Conservation (phyloP, 1,140 invertebrate genomes). For the Hycleus phaleratus region DNA sequence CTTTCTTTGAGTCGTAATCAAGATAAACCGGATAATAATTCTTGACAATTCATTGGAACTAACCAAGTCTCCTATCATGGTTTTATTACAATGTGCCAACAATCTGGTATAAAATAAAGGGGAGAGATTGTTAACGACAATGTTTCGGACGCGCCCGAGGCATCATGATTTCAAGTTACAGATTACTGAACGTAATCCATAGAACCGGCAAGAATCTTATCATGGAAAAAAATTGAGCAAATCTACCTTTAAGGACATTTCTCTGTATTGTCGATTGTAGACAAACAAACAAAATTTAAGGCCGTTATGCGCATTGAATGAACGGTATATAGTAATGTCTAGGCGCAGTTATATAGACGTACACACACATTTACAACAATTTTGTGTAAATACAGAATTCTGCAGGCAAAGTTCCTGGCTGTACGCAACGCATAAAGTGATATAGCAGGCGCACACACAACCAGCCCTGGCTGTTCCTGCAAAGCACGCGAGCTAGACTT, state of each 20-base stretch:
- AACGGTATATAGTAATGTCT: neutral
- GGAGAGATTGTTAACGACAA: no score
- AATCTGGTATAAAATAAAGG: no score
- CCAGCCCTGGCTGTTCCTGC: slow-evolving; percentile 8
- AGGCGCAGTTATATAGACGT: slow-evolving; percentile 1
- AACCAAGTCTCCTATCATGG: no score
- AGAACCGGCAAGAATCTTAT: no score
- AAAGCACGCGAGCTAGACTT: slow-evolving; percentile 7
- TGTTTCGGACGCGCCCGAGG: no score
- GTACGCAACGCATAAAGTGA: slow-evolving; percentile 1
- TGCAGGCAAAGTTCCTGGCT: slow-evolving; percentile 16
- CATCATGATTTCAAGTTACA: no score
- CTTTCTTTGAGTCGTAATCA: no score
- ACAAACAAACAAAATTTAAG: slow-evolving; percentile 15
- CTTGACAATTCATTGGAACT: no score
- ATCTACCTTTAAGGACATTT: neutral
- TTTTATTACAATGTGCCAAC: no score
- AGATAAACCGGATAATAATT: no score
- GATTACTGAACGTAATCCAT: no score
- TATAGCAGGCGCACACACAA: slow-evolving; percentile 8
- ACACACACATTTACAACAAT: neutral
- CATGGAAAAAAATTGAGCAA: no score
- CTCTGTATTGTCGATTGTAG: neutral
- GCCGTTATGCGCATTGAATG: slow-evolving; percentile 8
- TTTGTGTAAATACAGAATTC: slow-evolving; percentile 13